phyloP scores from a whole-genome alignment of 2,113 vertebrate species.

The Elachura formosa region DNA sequence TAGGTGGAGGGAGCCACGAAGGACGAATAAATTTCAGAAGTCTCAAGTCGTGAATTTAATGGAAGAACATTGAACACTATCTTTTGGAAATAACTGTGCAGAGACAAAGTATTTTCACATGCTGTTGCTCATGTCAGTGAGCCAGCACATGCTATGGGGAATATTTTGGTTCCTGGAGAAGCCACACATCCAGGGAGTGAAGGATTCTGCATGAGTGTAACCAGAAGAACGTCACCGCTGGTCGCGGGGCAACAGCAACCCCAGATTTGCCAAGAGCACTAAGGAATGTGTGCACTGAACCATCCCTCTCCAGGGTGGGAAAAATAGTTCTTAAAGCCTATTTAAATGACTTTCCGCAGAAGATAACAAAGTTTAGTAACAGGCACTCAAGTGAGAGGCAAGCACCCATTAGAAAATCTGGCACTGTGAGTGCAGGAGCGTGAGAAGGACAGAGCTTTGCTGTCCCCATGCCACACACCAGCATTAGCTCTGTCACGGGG shows the following conservation, averaged over 20 bases:
- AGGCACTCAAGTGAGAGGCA: not conserved
- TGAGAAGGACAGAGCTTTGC: not conserved
- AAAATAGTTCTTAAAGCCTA: not conserved
- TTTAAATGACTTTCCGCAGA: not conserved
- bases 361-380: not conserved
- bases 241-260: not conserved
- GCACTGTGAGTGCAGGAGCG: not conserved
- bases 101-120: not conserved
- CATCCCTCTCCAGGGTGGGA: not conserved
- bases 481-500: not conserved
- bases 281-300: not conserved
- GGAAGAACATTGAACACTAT: not conserved
- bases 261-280: not conserved
- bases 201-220: not conserved
- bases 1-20: not conserved
- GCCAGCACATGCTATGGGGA: not conserved
- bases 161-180: not conserved
- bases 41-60: not conserved
- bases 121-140: not conserved
- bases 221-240: not conserved
- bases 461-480: not conserved
- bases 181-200: rapidly evolving
- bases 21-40: not conserved
- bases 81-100: not conserved
- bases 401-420: not conserved